Conservation (phyloP, 1,140 invertebrate genomes). For the Drosophila pandora region DNA sequence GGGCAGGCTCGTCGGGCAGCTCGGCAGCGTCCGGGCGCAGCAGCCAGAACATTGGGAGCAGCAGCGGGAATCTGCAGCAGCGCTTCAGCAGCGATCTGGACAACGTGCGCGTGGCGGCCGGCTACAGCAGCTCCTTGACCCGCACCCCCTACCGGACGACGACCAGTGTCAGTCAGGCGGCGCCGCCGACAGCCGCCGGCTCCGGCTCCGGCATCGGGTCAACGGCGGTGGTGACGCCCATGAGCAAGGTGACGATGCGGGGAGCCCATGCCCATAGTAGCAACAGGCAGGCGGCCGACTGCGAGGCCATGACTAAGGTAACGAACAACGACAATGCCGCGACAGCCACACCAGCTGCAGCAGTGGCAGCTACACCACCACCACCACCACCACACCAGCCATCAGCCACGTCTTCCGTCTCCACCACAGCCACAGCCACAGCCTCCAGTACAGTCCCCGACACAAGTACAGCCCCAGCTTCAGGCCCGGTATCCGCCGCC, state of each 20-base stretch:
- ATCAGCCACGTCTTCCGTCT: constrained; percentile 39
- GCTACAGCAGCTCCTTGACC: constrained; percentile 73
- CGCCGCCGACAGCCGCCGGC: background rate
- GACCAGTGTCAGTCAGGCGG: constrained; percentile 3
- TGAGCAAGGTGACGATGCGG: constrained; percentile 24
- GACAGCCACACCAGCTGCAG: background rate
- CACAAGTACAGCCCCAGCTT: background rate
- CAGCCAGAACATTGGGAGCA: constrained; percentile 28
- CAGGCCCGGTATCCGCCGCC: constrained; percentile 42
- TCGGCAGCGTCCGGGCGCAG: background rate
- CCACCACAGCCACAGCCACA: constrained; percentile 30
- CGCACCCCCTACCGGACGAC: constrained; percentile 62
- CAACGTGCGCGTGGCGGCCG: constrained; percentile 53
- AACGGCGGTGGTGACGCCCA: constrained; percentile 20
- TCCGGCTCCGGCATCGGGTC: background rate
- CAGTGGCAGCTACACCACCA: background rate
- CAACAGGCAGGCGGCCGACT: background rate
- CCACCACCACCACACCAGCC: background rate
- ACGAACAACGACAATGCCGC: constrained; percentile 13
- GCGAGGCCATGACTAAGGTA: constrained; percentile 25
- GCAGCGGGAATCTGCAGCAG: constrained; percentile 75
- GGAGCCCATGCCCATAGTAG: background rate
- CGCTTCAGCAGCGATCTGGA: constrained; percentile 72
- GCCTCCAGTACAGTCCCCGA: constrained; percentile 32
- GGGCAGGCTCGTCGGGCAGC: background rate